Evolutionary conservation across 2,797 vertebrate species (phyloP).

Genomic region (Cynopterus sphinx): DNA sequence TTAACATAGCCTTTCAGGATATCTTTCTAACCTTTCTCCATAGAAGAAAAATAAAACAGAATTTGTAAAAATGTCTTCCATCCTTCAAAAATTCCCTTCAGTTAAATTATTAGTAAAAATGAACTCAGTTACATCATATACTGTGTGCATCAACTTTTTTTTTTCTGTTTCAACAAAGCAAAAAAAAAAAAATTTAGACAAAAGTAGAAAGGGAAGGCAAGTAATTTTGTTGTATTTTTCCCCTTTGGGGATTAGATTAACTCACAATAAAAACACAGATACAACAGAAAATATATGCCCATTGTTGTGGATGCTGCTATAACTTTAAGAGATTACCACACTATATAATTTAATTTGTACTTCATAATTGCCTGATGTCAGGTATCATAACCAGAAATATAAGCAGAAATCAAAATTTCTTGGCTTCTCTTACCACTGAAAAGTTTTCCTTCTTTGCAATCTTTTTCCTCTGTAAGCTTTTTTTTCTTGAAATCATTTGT

Average conservation of each 20-base stretch:
- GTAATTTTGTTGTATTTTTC: background rate
- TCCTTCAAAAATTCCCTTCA: background rate
- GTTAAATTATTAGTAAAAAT: constrained; percentile 26
- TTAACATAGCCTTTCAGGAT: background rate
- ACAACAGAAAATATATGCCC: background rate
- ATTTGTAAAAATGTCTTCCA: background rate
- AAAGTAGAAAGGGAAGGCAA: background rate
- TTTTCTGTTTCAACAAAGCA: background rate
- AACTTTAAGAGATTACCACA: background rate
- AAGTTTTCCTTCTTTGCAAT: background rate
- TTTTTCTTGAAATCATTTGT: background rate
- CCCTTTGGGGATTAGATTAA: background rate
- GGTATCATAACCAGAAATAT: background rate
- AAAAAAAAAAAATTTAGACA: constrained; percentile 27
- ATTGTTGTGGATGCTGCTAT: background rate
- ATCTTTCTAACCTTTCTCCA: background rate
- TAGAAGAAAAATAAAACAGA: constrained; percentile 24
- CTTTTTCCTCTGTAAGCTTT: background rate
- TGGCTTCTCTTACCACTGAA: background rate
- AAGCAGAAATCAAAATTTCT: background rate
- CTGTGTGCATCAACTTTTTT: background rate
- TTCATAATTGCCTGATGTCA: background rate
- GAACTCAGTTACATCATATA: background rate
- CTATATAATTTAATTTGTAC: background rate
- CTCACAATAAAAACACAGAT: background rate